Evolutionary conservation across 2,797 vertebrate species (phyloP).

Genomic region (Labroides dimidiatus): DNA sequence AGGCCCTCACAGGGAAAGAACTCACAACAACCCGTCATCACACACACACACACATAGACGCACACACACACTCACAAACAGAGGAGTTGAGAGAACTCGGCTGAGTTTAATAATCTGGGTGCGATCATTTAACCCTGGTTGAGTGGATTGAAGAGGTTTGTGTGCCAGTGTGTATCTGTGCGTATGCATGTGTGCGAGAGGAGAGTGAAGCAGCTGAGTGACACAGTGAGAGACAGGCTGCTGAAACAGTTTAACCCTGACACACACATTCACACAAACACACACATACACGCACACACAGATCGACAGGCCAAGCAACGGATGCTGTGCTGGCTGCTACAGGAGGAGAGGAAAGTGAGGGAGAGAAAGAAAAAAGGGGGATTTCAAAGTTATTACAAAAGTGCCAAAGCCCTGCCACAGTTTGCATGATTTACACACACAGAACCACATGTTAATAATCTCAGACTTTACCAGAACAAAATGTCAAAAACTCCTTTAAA

Average conservation of each 20-base stretch:
- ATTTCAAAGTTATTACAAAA: background rate
- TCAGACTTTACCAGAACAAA: background rate
- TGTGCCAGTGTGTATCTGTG: conserved; percentile 51
- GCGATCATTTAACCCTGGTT: conserved; percentile 83
- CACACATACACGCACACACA: conserved; percentile 46
- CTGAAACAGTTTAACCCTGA: conserved; percentile 79
- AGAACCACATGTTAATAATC: background rate
- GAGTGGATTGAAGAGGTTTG: conserved; percentile 81
- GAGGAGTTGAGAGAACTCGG: conserved; percentile 68
- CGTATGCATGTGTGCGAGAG: conserved; percentile 64
- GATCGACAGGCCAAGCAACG: conserved; percentile 34
- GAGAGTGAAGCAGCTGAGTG: conserved; percentile 65
- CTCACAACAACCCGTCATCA: conserved; percentile 79
- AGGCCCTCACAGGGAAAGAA: conserved; percentile 79
- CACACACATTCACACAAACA: conserved; percentile 49
- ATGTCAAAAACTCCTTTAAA: conserved; percentile 30
- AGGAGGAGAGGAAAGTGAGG: conserved; percentile 21
- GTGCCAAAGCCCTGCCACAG: background rate
- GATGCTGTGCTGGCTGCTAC: conserved; percentile 46
- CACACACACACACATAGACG: conserved; percentile 62
- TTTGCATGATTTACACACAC: background rate
- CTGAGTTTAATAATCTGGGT: conserved; percentile 82
- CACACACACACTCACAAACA: conserved; percentile 54
- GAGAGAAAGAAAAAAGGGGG: conserved; percentile 9
- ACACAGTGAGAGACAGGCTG: conserved; percentile 69